Conservation (phyloP, 2,113 vertebrate genomes). For the Tetrax tetrax region DNA sequence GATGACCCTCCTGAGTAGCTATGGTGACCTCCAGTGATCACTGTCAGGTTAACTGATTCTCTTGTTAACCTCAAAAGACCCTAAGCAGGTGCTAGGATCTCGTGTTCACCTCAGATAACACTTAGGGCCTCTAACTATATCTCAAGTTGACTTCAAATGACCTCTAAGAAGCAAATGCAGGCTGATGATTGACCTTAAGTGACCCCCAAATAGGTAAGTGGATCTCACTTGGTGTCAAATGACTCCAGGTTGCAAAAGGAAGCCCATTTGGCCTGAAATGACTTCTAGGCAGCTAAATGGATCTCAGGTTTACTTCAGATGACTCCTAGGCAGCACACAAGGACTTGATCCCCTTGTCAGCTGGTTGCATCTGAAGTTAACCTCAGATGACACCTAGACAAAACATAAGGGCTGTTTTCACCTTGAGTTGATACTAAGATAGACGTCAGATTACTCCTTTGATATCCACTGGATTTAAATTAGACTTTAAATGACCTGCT, state of each 20-base stretch:
- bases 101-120: not conserved
- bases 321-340: not conserved
- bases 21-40: not conserved
- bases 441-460: not conserved
- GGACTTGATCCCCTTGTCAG: not conserved
- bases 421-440: not conserved
- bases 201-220: not conserved
- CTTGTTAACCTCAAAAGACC: not conserved
- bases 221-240: not conserved
- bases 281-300: not conserved
- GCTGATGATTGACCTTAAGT: not conserved
- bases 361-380: not conserved
- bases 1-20: not conserved
- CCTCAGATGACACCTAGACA: not conserved
- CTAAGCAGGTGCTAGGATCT: not conserved
- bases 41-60: not conserved
- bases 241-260: not conserved
- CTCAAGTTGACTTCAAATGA: not conserved
- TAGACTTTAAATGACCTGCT: not conserved
- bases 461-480: not conserved
- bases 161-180: not conserved
- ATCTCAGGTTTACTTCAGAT: not conserved
- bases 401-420: not conserved
- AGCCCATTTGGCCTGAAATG: not conserved
- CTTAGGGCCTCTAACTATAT: not conserved